Base-by-base conservation (phyloP, 2,888 invertebrate species). In the Bugulina stolonifera region DNA sequence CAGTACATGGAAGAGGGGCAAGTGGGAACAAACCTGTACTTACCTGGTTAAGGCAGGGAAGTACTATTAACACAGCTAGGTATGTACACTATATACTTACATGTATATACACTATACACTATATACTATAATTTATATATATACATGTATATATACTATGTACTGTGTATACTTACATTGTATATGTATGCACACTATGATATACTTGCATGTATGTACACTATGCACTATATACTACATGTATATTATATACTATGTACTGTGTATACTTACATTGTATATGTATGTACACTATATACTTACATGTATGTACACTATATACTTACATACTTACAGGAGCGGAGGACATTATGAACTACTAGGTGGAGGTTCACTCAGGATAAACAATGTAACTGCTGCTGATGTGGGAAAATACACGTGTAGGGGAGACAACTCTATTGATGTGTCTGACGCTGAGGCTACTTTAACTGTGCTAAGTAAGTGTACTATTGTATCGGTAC, bases 31-130 rank as follows among this genome's bases (percentile, higher is more conserved):
- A 89, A 78, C 95, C 97, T 0, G 89, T 88, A 75, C 91, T 97
- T 76, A 89, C 89, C 73, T 98, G 96, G 96, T 87, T 96, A 35
- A 93, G 94, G 85, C 93, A 94, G 84, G 95, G 95, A 0, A 90
- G 90, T 69, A 91, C 91, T 71, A 90, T 96, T 72, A 93, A 94
- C 83, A 88, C 32, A 64, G 64, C 22, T 27, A 32, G n/a, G 64
- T 64, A 55, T n/a, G 55, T 55, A 43, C 43, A 43, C 43, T 43
- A 18, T 43, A 43, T 43, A 43, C 18, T 5, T 43, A 43, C 18
- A 10, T 43, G 18, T 43, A 43, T 43, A 43, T 43, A 43, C 18
- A 43, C 18, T 10, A 10, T 43, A 43, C 43, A 43, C 43, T 43
- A 43, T 43, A 43, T 43, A 43, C 18, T 43, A 43, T 18, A 43